Conservation (phyloP, 2,113 vertebrate species). For the Henicopernis longicauda region DNA sequence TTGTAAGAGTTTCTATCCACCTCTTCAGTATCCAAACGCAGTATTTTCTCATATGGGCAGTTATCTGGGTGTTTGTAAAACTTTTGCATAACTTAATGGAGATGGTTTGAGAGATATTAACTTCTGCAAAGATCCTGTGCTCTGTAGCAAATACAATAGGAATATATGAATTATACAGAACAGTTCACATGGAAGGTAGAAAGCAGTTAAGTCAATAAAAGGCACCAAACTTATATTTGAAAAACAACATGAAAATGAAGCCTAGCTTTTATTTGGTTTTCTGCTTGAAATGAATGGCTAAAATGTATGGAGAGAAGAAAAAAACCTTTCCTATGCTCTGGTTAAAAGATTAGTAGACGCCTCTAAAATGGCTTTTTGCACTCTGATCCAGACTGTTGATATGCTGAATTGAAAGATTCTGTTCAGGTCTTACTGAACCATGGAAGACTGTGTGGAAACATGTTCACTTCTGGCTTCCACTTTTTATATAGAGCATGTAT, state of each 20-base stretch:
- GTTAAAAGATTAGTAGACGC: background rate
- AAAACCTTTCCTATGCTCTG: background rate
- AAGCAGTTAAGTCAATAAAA: background rate
- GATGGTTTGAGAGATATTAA: background rate
- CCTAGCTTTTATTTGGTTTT: background rate
- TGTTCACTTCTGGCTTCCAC: background rate
- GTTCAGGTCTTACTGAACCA: background rate
- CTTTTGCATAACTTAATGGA: background rate
- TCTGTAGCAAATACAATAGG: background rate
- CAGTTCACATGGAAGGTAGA: background rate
- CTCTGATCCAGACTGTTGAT: background rate
- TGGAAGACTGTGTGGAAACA: background rate
- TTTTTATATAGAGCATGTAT: background rate
- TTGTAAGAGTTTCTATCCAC: background rate
- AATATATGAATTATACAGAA: background rate
- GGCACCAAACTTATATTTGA: background rate
- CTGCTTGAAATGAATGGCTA: background rate
- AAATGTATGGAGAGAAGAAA: background rate
- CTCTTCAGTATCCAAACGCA: background rate
- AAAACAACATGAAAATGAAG: background rate
- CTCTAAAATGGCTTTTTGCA: background rate
- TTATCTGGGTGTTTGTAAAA: background rate
- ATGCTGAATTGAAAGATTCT: background rate
- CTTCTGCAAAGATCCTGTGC: background rate
- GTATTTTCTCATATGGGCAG: background rate